Conservation (phyloP, 1,140 invertebrate species). For the Cyrtorhinus lividipennis region DNA sequence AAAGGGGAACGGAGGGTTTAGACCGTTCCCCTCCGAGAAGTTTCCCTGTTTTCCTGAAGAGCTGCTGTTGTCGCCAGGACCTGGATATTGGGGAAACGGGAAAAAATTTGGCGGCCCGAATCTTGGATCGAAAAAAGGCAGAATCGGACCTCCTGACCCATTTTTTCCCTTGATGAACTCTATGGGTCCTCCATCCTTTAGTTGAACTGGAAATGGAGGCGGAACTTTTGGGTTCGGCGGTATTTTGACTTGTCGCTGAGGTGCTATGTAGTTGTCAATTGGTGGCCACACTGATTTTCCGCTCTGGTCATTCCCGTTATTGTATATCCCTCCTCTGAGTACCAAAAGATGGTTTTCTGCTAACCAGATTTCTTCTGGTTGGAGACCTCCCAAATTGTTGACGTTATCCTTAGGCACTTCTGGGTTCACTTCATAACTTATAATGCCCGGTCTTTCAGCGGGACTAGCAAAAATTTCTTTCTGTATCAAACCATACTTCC, state of each 20-base stretch:
- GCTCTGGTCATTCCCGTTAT: conserved; percentile 30
- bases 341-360: conserved; percentile 76
- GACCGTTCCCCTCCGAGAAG: conserved; percentile 37
- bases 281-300: conserved; percentile 44
- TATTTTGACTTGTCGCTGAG: conserved; percentile 60
- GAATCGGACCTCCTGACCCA: conserved; percentile 25
- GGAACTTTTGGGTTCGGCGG: conserved; percentile 57
- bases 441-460: conserved; percentile 56
- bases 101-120: conserved; percentile 28
- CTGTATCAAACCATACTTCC: conserved; percentile 76
- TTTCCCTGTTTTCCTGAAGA: conserved; percentile 34
- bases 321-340: conserved; percentile 53
- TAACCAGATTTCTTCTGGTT: conserved; percentile 74
- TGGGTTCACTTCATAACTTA: conserved; percentile 60
- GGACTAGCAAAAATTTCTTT: conserved; percentile 56
- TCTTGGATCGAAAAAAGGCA: conserved; percentile 35
- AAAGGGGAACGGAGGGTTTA: conserved; percentile 28
- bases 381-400: conserved; percentile 62
- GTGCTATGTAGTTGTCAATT: conserved; percentile 68
- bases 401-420: conserved; percentile 63
- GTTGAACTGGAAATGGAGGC: conserved; percentile 76
- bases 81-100: conserved; percentile 29
- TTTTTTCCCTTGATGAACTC: conserved; percentile 44
- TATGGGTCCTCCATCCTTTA: conserved; percentile 60
- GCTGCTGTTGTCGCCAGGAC: conserved; percentile 20